phyloP scores from a whole-genome alignment of 2,797 vertebrate species.

The Babyrousa celebensis region DNA sequence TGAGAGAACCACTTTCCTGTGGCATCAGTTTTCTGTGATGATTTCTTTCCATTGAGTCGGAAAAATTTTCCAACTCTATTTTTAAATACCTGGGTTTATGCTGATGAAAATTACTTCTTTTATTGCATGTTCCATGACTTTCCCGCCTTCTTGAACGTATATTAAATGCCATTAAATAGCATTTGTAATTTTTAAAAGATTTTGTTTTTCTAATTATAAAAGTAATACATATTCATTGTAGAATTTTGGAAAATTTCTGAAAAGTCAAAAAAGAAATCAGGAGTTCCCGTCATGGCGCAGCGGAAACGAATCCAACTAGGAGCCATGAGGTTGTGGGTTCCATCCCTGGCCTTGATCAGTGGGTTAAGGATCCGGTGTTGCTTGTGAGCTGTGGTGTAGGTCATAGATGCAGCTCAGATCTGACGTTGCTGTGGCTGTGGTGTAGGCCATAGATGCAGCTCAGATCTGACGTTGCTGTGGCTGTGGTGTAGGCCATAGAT shows the following conservation, averaged over 20 bases:
- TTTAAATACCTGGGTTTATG: not conserved
- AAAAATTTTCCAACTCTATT: not conserved
- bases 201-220: not conserved
- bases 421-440: no score
- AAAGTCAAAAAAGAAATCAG: conserved; percentile 42
- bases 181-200: not conserved
- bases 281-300: no score
- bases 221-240: not conserved
- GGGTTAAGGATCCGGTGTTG: no score
- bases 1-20: not conserved
- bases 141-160: not conserved
- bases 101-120: not conserved
- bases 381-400: no score
- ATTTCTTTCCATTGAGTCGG: not conserved
- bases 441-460: no score
- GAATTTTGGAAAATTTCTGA: not conserved
- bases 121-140: not conserved
- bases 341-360: no score
- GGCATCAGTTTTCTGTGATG: not conserved
- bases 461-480: no score
- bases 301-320: no score
- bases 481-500: no score
- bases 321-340: no score
- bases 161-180: not conserved
- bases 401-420: no score